Percentiles rank a stretch among this genome's conserved stretches.
Conservation (phyloP, 2,797 vertebrate genomes). For the Manis crassicaudata region DNA sequence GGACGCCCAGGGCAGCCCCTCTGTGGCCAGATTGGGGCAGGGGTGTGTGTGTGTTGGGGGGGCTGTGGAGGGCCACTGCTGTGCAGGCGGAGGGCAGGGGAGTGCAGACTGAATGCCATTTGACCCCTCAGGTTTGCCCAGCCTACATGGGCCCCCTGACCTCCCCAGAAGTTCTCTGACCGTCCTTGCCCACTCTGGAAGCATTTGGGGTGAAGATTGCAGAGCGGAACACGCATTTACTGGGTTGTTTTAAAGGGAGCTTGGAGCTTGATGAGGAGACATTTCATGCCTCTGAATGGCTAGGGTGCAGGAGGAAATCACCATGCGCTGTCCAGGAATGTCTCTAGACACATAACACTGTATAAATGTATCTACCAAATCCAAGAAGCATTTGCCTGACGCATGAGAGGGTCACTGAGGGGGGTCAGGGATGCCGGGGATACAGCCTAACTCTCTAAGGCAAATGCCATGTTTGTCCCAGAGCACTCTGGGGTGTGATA, state of each 20-base stretch:
- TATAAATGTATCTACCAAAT: not conserved
- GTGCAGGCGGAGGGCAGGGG: too few relatives aligned
- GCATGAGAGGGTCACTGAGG: not conserved
- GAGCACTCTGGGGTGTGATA: not conserved
- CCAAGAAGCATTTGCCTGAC: accelerated
- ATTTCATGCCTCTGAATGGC: not conserved
- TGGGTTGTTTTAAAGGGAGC: not conserved
- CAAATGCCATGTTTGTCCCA: not conserved
- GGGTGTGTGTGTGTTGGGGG: not conserved
- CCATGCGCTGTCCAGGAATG: accelerated
- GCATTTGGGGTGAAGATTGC: too few relatives aligned
- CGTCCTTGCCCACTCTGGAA: not conserved
- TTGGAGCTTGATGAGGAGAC: accelerated
- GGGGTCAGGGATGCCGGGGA: not conserved
- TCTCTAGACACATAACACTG: not conserved
- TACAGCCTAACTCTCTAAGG: not conserved
- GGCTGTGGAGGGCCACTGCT: not conserved
- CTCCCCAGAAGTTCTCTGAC: accelerated
- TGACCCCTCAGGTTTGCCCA: not conserved
- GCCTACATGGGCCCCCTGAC: not conserved
- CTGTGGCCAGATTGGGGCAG: not conserved
- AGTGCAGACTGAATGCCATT: not conserved
- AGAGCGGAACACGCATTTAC: too few relatives aligned
- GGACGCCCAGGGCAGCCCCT: accelerated
- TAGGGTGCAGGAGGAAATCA: not conserved